phyloP scores from a whole-genome alignment of 2,888 invertebrate species.

The Cheilosia grossa region DNA sequence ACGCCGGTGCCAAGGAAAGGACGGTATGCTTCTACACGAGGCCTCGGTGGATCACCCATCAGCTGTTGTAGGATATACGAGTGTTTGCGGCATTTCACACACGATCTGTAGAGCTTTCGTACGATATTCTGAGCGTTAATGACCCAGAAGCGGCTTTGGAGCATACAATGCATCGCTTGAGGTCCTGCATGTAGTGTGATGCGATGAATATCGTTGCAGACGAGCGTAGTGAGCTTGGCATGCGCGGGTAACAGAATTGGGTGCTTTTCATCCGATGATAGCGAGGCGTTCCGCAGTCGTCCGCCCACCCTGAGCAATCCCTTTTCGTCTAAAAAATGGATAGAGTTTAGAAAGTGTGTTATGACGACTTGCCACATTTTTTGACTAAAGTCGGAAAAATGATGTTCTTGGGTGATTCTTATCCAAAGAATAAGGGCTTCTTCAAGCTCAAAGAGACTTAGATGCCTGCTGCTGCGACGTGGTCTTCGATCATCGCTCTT shows the following conservation, averaged over 20 bases:
- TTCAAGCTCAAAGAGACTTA: slow-evolving; percentile 8
- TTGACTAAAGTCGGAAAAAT: slow-evolving; percentile 5
- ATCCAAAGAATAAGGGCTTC: slow-evolving; percentile 16
- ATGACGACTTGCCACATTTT: not conserved
- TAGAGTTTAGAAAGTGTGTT: slow-evolving; percentile 25
- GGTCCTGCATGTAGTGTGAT: slow-evolving; percentile 36
- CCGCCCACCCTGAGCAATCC: slow-evolving; percentile 39
- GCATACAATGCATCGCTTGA: slow-evolving; percentile 33
- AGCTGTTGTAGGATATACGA: not conserved
- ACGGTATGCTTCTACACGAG: slow-evolving; percentile 20
- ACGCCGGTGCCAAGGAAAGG: slow-evolving; percentile 29
- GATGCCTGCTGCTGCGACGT: not conserved
- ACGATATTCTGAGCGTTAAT: slow-evolving; percentile 24
- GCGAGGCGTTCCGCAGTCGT: slow-evolving; percentile 5
- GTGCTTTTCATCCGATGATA: slow-evolving; percentile 18
- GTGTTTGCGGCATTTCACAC: slow-evolving; percentile 32
- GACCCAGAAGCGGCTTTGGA: slow-evolving; percentile 43
- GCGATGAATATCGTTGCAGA: slow-evolving; percentile 26
- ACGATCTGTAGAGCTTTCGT: slow-evolving; percentile 20
- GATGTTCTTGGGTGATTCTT: slow-evolving; percentile 3
- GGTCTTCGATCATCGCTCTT: not conserved
- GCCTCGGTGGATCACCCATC: slow-evolving; percentile 18
- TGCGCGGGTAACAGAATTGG: slow-evolving; percentile 13
- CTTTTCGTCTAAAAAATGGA: slow-evolving; percentile 46
- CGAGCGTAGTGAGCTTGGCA: slow-evolving; percentile 3